Evolutionary conservation across 2,888 invertebrate genomes (phyloP), one percentile per base, ranked within the genome.

Genomic region (Mimas tiliae): DNA sequence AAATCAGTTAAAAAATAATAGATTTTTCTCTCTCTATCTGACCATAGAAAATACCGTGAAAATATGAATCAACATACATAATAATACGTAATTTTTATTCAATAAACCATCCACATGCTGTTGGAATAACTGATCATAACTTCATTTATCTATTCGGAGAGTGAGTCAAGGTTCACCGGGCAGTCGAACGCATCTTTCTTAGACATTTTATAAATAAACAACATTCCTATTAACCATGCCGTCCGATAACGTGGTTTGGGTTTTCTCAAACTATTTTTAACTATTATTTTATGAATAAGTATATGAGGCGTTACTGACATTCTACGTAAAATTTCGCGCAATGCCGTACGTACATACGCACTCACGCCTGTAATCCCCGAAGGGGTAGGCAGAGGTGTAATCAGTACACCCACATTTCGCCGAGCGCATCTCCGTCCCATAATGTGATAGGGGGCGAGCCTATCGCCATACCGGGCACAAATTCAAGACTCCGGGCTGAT

Each of bases 111-210:
- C 19, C 71, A 74, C 69, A 72, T 72, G 64, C 67, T 64, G 62
- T 68, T 63, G 63, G 65, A 67, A 63, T 70, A 69, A 70, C 74
- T 72, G 72, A 78, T 79, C 74, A 78, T 71, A 74, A 77, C 77
- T 81, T 79, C 78, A 79, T 76, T 78, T 76, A 77, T 85, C 84
- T 87, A 86, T 87, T 86, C 77, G 69, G 76, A 80, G 85, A 86
- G 71, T 83, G 78, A 86, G 86, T 86, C 87, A 87, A 86, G 87
- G 87, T 83, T 80, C 67, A 52, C 58, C 65, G 65, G 70, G 64
- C 72, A 70, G 69, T 71, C 63, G 72, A 74, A 70, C 74, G 72
- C 74, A 73, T 74, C 72, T 71, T 65, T 73, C 69, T 68, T 67
- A 69, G 62, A 53, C 64, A 72, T 69, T 72, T 66, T 72, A 79